Conservation (phyloP, 2,113 vertebrate genomes). For the Cacatua alba region DNA sequence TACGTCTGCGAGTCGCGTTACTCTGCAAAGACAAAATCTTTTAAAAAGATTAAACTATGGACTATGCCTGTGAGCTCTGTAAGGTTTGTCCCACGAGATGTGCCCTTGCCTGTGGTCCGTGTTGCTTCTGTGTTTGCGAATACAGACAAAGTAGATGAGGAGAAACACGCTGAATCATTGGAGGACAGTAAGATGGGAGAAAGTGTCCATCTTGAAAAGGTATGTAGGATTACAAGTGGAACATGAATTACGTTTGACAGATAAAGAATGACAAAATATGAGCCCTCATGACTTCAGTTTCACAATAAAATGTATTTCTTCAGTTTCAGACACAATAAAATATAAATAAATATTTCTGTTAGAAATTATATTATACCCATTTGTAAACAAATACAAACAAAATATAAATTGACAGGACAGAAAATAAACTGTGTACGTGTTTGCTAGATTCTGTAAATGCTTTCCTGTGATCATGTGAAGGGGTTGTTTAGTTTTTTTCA, state of each 20-base stretch:
- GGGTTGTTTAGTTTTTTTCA: not conserved
- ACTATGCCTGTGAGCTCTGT: constrained; percentile 96
- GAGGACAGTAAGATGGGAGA: constrained; percentile 86
- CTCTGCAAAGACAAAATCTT: constrained; percentile 96
- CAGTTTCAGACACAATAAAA: not conserved
- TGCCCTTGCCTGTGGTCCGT: constrained; percentile 93
- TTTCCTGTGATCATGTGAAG: not conserved
- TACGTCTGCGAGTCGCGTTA: constrained; percentile 98
- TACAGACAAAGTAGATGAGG: constrained; percentile 86
- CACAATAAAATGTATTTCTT: not conserved
- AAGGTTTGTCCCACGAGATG: constrained; percentile 88
- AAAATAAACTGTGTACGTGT: not conserved
- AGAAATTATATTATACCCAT: not conserved
- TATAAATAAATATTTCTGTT: not conserved
- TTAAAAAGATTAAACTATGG: constrained; percentile 99
- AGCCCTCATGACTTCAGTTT: not conserved
- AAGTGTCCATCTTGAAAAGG: constrained; percentile 80
- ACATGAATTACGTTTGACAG: not conserved
- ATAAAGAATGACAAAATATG: not conserved
- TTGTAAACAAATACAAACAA: not conserved
- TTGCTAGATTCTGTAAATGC: not conserved
- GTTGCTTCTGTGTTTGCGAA: constrained; percentile 97
- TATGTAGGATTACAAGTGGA: not conserved
- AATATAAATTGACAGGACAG: not conserved
- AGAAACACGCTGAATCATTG: constrained; percentile 81